Percentiles rank a stretch among this genome's conserved stretches.
Evolutionary conservation across 1,140 invertebrate genomes (phyloP).

Genomic region (Diorhabda sublineata): DNA sequence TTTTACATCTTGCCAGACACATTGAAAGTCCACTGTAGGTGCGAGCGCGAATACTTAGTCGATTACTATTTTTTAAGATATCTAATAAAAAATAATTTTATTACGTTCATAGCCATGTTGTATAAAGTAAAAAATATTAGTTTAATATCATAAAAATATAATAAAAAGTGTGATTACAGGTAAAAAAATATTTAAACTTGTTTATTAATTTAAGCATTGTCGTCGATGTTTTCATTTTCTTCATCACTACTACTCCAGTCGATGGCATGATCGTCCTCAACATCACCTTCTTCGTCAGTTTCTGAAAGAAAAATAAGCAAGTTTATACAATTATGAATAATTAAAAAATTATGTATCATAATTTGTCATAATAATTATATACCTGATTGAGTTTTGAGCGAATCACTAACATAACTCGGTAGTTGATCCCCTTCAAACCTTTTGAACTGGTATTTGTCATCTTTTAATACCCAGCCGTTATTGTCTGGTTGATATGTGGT

Average conservation of each 20-base stretch:
- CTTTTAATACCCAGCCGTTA: slow-evolving; percentile 25
- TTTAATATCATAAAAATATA: too few relatives aligned
- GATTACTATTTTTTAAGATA: too few relatives aligned
- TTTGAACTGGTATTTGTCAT: slow-evolving; percentile 25
- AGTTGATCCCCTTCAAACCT: slow-evolving; percentile 30
- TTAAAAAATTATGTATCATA: not conserved
- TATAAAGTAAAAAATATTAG: too few relatives aligned
- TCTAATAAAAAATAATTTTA: too few relatives aligned
- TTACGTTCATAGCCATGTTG: too few relatives aligned
- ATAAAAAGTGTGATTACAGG: too few relatives aligned
- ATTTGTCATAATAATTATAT: slow-evolving; percentile 9
- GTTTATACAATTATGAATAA: slow-evolving; percentile 7
- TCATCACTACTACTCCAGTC: slow-evolving; percentile 4
- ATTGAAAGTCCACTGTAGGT: too few relatives aligned
- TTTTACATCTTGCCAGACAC: too few relatives aligned
- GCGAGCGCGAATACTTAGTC: too few relatives aligned
- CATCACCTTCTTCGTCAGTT: not conserved
- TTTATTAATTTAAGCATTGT: slow-evolving; percentile 2
- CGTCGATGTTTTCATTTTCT: slow-evolving; percentile 7
- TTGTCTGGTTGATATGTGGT: slow-evolving; percentile 19
- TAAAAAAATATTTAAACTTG: not conserved
- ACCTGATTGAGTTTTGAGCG: slow-evolving; percentile 17
- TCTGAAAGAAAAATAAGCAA: not conserved
- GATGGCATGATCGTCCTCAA: not conserved
- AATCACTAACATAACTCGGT: slow-evolving; percentile 19